phyloP scores from a whole-genome alignment of 2,113 vertebrate genomes.

The Nansenia antarctica region DNA sequence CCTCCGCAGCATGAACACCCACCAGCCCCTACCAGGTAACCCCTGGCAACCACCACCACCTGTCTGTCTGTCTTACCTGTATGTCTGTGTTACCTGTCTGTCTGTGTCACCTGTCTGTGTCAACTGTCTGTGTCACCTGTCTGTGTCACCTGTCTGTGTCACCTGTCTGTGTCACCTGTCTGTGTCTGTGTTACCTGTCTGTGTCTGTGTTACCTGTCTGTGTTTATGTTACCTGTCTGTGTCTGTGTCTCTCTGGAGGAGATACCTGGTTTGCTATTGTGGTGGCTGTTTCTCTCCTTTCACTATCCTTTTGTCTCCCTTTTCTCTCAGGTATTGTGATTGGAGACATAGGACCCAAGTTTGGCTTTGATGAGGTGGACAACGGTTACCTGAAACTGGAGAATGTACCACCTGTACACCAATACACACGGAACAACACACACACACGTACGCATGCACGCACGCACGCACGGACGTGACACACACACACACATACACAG shows the following conservation, averaged over 20 bases:
- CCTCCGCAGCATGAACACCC: constrained; percentile 86
- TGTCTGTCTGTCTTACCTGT: background rate
- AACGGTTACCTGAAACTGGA: constrained; percentile 96
- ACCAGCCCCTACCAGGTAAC: constrained; percentile 92
- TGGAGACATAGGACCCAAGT: constrained; percentile 97
- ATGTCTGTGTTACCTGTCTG: background rate
- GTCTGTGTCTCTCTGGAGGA: background rate
- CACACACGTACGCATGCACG: too few relatives aligned
- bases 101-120: too few relatives aligned
- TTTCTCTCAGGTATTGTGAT: constrained; percentile 85
- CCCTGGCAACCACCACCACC: background rate
- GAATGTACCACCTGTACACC: constrained; percentile 91
- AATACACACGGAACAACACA: constrained; percentile 96
- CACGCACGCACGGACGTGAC: too few relatives aligned
- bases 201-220: background rate
- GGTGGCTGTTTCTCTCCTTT: background rate
- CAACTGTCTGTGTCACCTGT: background rate
- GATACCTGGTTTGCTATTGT: too few relatives aligned
- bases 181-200: background rate
- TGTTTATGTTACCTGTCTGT: background rate
- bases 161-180: background rate
- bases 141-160: background rate
- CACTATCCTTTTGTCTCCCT: background rate
- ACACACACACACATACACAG: too few relatives aligned
- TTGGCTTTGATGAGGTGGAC: constrained; percentile 94